Evolutionary conservation across 2,113 vertebrate species (phyloP).

Genomic region (Myrmophylax atrothorax): DNA sequence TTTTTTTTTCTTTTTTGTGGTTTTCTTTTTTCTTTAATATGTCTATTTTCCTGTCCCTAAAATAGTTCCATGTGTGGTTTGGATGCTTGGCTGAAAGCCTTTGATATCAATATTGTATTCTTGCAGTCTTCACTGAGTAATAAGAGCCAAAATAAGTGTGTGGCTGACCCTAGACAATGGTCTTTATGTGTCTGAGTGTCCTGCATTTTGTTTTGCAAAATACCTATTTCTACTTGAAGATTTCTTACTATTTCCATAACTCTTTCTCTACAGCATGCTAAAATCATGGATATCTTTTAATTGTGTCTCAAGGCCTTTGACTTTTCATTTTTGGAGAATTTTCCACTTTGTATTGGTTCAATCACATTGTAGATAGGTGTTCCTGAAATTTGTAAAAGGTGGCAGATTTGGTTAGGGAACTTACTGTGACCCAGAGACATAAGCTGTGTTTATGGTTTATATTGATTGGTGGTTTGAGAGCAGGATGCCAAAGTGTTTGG

Average conservation of each 20-base stretch:
- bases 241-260: neutral
- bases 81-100: neutral
- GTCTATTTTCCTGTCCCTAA: neutral
- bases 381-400: neutral
- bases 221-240: neutral
- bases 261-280: neutral
- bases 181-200: neutral
- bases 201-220: neutral
- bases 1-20: neutral
- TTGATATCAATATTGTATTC: neutral
- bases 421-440: neutral
- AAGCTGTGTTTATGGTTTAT: neutral
- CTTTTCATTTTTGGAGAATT: neutral
- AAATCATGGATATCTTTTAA: neutral
- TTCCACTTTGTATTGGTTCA: neutral
- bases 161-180: neutral
- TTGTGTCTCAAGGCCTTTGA: neutral
- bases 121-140: neutral
- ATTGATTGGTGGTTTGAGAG: neutral
- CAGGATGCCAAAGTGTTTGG: neutral
- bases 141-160: neutral
- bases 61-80: neutral
- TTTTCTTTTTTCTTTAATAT: neutral
- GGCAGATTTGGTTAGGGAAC: neutral
- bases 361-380: neutral